phyloP scores from a whole-genome alignment of 2,888 invertebrate species.

The Drosophila affinis region DNA sequence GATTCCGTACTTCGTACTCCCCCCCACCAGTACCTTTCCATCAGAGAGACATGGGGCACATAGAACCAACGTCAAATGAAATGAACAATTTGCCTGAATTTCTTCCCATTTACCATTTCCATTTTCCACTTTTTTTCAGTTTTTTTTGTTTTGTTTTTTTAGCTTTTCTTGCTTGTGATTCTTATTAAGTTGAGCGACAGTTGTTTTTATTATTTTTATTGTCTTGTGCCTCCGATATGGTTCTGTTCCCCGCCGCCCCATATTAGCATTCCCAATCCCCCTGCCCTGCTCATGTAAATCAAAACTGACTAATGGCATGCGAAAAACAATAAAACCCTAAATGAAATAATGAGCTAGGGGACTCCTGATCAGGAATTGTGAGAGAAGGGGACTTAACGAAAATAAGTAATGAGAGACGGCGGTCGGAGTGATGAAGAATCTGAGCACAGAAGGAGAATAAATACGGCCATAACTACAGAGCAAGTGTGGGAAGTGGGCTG shows the following conservation, averaged over 20 bases:
- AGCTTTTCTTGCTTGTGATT: slow-evolving; percentile 46
- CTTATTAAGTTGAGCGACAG: slow-evolving; percentile 80
- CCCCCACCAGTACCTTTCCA: not conserved
- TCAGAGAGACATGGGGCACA: slow-evolving; percentile 1
- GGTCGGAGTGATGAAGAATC: not conserved
- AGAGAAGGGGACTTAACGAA: not conserved
- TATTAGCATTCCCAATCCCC: not conserved
- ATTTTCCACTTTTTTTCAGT: slow-evolving; percentile 33
- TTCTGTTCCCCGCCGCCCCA: slow-evolving; percentile 2
- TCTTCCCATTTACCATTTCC: slow-evolving; percentile 44
- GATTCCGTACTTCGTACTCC: slow-evolving; percentile 56
- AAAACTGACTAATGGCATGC: slow-evolving; percentile 81
- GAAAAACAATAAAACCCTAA: slow-evolving; percentile 80
- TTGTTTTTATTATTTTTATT: slow-evolving; percentile 80
- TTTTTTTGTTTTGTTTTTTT: slow-evolving; percentile 16
- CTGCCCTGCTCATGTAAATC: slow-evolving; percentile 65
- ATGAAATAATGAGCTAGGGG: slow-evolving; percentile 74
- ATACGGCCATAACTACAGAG: too few relatives aligned
- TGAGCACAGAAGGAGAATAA: not conserved
- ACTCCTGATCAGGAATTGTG: slow-evolving; percentile 17
- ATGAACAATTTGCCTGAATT: slow-evolving; percentile 54
- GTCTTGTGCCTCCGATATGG: slow-evolving; percentile 37
- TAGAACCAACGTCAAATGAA: slow-evolving; percentile 44
- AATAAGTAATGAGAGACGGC: not conserved
- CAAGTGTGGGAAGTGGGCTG: not conserved